These are phyloP conservation scores for Plagiodera versicolora DNA, from an alignment of 2,888 invertebrate species.

Conservation along the genomic window DNA sequence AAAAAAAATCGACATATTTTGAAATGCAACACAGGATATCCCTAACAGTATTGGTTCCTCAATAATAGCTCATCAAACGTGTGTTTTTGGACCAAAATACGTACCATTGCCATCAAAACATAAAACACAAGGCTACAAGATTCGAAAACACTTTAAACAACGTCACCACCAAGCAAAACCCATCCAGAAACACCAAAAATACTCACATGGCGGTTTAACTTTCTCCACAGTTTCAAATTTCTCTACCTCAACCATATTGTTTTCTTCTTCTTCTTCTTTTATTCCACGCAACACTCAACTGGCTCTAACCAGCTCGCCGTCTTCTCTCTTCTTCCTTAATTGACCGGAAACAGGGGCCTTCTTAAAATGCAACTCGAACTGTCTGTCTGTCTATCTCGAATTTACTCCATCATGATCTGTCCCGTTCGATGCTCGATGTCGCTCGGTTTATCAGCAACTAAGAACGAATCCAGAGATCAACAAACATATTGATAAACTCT, in stretches of 20 bases:
- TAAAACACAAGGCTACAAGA: too few relatives aligned
- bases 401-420: slow-evolving; percentile 22
- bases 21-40: too few relatives aligned
- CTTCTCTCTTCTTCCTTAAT: neutral
- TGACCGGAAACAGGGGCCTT: too few relatives aligned
- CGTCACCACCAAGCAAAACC: too few relatives aligned
- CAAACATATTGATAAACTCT: slow-evolving; percentile 28
- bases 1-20: too few relatives aligned
- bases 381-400: neutral
- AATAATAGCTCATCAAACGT: too few relatives aligned
- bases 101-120: too few relatives aligned
- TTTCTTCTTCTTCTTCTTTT: neutral
- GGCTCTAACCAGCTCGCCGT: neutral
- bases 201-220: slow-evolving; percentile 22
- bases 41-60: too few relatives aligned
- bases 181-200: neutral
- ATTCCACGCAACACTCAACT: neutral
- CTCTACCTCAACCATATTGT: slow-evolving; percentile 13
- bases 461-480: slow-evolving; percentile 23
- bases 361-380: too few relatives aligned
- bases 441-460: slow-evolving; percentile 24
- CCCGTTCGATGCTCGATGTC: slow-evolving; percentile 3
- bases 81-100: too few relatives aligned
- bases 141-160: too few relatives aligned
- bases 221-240: slow-evolving; percentile 21